A percentile compares a stretch with the other conserved stretches of the same genome.
phyloP scores from a whole-genome alignment of 1,140 invertebrate genomes.

The Trachymyrmex septentrionalis region DNA sequence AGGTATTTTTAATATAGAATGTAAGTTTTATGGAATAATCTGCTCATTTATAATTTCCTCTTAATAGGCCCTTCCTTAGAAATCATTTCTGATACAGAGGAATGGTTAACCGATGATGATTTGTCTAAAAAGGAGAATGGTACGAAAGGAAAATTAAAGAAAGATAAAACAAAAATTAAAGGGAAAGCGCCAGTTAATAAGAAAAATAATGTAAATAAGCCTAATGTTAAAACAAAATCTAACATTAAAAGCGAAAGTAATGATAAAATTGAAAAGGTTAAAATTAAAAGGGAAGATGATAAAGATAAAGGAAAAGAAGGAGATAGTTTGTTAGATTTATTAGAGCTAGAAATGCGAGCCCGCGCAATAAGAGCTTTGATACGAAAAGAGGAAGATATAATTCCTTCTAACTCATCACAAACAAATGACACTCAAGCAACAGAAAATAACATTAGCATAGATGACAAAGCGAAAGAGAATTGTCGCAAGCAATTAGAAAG shows the following conservation, averaged over 20 bases:
- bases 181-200: constrained; percentile 70
- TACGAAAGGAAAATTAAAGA: constrained; percentile 73
- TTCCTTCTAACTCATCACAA: constrained; percentile 63
- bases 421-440: neutral
- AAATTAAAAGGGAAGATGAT: constrained; percentile 76
- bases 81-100: constrained; percentile 85
- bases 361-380: constrained; percentile 87
- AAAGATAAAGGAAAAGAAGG: constrained; percentile 84
- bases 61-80: constrained; percentile 83
- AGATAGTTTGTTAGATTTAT: constrained; percentile 86
- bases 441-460: constrained; percentile 39
- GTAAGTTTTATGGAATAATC: constrained; percentile 14
- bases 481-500: constrained; percentile 76
- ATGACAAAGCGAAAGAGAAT: constrained; percentile 67
- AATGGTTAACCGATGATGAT: constrained; percentile 82
- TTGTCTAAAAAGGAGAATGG: constrained; percentile 75
- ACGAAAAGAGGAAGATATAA: constrained; percentile 85
- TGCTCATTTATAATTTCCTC: constrained; percentile 33
- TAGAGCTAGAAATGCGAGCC: constrained; percentile 87
- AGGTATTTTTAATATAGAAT: neutral
- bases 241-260: constrained; percentile 73
- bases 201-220: constrained; percentile 66
- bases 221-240: constrained; percentile 63
- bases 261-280: constrained; percentile 61
- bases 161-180: constrained; percentile 73